A percentile compares a stretch with the other conserved stretches of the same genome.
Evolutionary conservation across 2,113 vertebrate species (phyloP).

Genomic region (Riparia riparia): DNA sequence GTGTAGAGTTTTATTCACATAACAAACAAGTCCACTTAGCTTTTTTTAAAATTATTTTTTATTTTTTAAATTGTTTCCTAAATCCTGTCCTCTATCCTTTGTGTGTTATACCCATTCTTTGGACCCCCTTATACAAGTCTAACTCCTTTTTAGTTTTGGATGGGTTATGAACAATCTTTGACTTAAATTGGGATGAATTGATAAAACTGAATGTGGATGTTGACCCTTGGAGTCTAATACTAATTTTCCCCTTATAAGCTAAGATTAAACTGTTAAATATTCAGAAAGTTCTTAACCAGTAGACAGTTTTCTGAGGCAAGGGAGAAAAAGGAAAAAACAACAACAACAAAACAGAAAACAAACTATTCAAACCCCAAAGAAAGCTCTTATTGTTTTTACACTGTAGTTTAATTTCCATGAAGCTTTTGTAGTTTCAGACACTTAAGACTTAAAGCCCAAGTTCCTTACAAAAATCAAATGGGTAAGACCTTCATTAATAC

Average conservation of each 20-base stretch:
- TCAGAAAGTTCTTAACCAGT: not conserved
- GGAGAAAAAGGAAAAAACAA: not conserved
- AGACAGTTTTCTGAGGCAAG: rapidly evolving
- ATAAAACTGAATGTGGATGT: not conserved
- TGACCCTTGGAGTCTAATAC: not conserved
- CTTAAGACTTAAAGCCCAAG: not conserved
- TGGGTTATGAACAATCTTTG: not conserved
- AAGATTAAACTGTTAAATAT: not conserved
- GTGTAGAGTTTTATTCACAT: not conserved
- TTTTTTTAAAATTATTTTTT: not conserved
- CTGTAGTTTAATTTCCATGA: not conserved
- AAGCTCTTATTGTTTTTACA: not conserved
- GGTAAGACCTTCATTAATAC: not conserved
- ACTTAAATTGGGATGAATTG: not conserved
- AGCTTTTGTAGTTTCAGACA: not conserved
- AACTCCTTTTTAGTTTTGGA: not conserved
- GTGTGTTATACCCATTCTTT: not conserved
- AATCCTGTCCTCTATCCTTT: not conserved
- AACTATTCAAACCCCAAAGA: not conserved
- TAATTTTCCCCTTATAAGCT: not conserved
- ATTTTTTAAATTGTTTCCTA: not conserved
- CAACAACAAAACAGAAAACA: too few relatives aligned
- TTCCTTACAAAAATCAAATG: not conserved
- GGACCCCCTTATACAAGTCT: rapidly evolving
- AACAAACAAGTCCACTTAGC: not conserved